Base-by-base conservation (phyloP, 2,888 invertebrate genomes). In the Proisotoma minuta region DNA sequence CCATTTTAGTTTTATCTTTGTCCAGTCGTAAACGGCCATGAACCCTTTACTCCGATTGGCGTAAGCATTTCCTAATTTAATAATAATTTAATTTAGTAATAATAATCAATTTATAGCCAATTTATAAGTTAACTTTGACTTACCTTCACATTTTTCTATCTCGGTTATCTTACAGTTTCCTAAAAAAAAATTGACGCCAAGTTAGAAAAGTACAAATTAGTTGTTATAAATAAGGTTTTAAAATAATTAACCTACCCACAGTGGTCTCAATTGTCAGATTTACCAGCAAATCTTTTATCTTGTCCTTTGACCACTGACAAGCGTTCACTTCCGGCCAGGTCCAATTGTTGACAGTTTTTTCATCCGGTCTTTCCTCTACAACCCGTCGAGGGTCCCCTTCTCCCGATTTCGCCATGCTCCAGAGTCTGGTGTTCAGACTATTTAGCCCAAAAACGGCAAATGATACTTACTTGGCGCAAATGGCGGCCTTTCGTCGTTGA, bases 241-340 rank as follows among this genome's bases (percentile, higher is more conserved):
- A 20, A 50, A 22, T 20, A 8, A 23, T 57, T n/a, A n/a, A 2
- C 66, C 57, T 64, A 73, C 73, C 73, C 50, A 48, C 68, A 48
- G 56, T 63, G 57, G 69, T 83, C 62, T 87, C 83, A 72, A 97
- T 84, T 76, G 82, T 81, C 57, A 90, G 81, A 74, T 88, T 84
- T 60, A 81, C 83, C 65, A 97, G 84, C 10, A 97, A 79, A 75
- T 89, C 87, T 75, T 87, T 89, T 12, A 99, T 79, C 65, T 89
- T 88, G 49, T 94, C 91, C 77, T 89, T 89, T 0, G 98, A 98
- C 99, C 99, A 99, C 1, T 86, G 86, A 27, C 93, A 90, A 0
- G 99, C 99, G 81, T 99, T 97, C 80, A 97, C 97, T 77, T 99
- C 99, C 0, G 96, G 85, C 97, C 97, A 98, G 76, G n/a, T n/a